Conservation (phyloP, 92 coral and sea anemone genomes). For the Plumapathes pennacea region DNA sequence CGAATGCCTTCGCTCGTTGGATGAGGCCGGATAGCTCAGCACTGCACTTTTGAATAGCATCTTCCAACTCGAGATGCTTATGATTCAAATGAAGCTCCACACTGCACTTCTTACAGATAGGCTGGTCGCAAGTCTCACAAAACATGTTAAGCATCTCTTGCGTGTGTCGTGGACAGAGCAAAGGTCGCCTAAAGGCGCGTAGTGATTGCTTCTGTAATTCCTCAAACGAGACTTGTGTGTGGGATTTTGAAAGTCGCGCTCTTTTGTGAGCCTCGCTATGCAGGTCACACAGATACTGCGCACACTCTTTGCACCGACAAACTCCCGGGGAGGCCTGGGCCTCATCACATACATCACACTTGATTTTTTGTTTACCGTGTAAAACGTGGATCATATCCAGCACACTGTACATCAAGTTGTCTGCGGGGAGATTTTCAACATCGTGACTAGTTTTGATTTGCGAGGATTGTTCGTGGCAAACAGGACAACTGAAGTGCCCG, state of each 20-base stretch:
- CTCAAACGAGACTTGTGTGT: conserved; percentile 13
- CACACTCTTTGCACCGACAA: conserved; percentile 64
- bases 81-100: conserved; percentile 24
- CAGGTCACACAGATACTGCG: conserved; percentile 45
- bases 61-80: conserved; percentile 31
- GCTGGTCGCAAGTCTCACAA: conserved; percentile 45
- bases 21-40: conserved; percentile 21
- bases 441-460: conserved; percentile 28
- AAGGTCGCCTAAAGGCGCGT: conserved; percentile 50
- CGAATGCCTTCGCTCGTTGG: conserved; percentile 32
- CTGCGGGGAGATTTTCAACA: conserved; percentile 35
- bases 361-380: conserved; percentile 42
- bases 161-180: conserved; percentile 34
- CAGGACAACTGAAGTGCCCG: conserved; percentile 55
- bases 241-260: conserved; percentile 41
- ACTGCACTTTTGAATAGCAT: conserved; percentile 44
- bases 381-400: conserved; percentile 60
- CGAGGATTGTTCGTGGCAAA: conserved; percentile 31
- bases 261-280: conserved; percentile 61
- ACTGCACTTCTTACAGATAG: conserved; percentile 52
- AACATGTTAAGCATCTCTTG: conserved; percentile 29
- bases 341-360: conserved; percentile 64
- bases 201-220: conserved; percentile 54
- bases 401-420: conserved; percentile 52
- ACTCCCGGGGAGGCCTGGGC: conserved; percentile 60